These are phyloP conservation scores for Ranitomeya variabilis DNA, from an alignment of 2,113 vertebrate genomes.

Conservation along the genomic window DNA sequence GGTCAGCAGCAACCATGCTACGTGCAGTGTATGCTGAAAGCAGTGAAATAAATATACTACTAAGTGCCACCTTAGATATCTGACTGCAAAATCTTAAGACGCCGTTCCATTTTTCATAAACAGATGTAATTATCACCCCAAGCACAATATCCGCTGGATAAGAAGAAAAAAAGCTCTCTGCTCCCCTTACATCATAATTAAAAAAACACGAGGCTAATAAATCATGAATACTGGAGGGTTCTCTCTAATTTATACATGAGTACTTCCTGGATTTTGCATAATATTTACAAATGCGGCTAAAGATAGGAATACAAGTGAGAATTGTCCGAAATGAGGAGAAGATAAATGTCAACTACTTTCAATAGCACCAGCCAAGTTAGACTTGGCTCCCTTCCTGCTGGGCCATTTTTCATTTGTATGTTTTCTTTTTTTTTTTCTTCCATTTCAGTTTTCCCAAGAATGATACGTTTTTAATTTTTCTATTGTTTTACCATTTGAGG, in stretches of 20 bases:
- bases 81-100: neutral
- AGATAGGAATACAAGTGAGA: neutral
- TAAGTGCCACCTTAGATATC: neutral
- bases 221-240: neutral
- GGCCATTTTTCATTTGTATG: too few species aligned
- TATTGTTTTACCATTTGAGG: too few species aligned
- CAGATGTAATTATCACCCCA: conserved; percentile 1
- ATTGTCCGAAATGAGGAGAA: neutral
- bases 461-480: too few species aligned
- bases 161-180: neutral
- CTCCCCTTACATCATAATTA: neutral
- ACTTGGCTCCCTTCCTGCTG: neutral
- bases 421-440: too few species aligned
- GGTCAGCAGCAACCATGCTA: neutral
- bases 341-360: neutral
- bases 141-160: neutral
- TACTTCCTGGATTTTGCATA: neutral
- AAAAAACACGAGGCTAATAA: conserved; percentile 16
- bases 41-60: neutral
- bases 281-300: neutral
- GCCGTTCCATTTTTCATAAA: neutral
- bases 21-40: neutral
- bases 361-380: neutral
- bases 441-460: too few species aligned
- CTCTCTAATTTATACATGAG: neutral